Evolutionary conservation across 2,888 invertebrate species (phyloP), one percentile per base, ranked within the genome.

Genomic region (Orthosia cruda): DNA sequence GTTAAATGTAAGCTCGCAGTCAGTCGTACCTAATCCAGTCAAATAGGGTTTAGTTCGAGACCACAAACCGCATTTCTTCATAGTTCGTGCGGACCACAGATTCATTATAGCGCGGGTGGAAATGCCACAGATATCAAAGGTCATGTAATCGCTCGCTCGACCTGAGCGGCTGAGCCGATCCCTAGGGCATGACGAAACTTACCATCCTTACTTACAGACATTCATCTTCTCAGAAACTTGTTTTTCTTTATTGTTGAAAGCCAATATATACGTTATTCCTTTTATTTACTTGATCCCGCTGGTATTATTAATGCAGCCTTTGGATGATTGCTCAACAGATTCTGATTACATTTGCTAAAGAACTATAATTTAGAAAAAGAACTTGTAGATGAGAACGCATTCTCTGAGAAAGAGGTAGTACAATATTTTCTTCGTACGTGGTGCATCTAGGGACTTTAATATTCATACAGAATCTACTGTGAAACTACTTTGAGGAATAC

Each of bases 51-150:
- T 86, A 88, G 87, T 83, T 82, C 80, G 84, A 81, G 77, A 89
- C 87, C 88, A 81, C 90, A 91, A 90, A 90, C 90, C 89, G 78
- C 86, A 89, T 89, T 91, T 89, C 86, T 88, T 89, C 85, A 88
- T 82, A 89, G 89, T 85, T 86, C 85, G 86, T 87, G 87, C 80
- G 83, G 85, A 89, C 88, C 89, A 84, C 89, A 88, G 85, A 87
- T 87, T 90, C 89, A 91, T 91, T 88, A 91, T 80, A 83, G 87
- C 84, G 84, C 84, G 85, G 87, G 80, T 88, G 86, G 85, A 81
- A 85, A 85, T 83, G 81, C 88, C 85, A 83, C 81, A 88, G 88
- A 89, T 89, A 88, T 88, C 88, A 90, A 90, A 91, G 89, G 88
- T 89, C 89, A 86, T 86, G 82, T 88, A 88, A 90, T 87, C 85